Base-by-base conservation (phyloP, 2,888 invertebrate species). In the Noctuana brunneofusca region DNA sequence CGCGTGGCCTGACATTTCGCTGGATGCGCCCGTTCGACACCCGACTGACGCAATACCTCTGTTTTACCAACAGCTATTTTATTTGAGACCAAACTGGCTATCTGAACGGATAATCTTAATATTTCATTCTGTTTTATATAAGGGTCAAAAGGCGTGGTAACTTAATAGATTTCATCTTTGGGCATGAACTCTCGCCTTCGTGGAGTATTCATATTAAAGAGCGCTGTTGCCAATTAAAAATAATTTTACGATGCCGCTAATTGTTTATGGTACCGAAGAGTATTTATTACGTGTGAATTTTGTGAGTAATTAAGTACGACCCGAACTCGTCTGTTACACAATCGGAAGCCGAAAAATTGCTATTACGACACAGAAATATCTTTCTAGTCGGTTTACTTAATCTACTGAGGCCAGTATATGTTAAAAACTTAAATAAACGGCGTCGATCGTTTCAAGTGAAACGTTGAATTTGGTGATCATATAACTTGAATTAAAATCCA, bases 21-120 rank as follows among this genome's bases (percentile, higher is more conserved):
- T 68, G 75, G 81, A 81, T 80, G 83, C 78, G 79, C 80, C 68
- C 49, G 75, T 73, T 72, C 73, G 69, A 69, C 66, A 76, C 75
- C 73, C 72, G 62, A 60, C 63, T 75, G 69, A 75, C 69, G 74
- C 71, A 78, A 73, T 70, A 63, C 67, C 22, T 41, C 60, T 54
- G 54, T 54, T 60, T 53, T 60, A 60, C 60, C 60, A 24, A 55
- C 48, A 38, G 48, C 54, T 55, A 62, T 62, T 62, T 62, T 62
- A 62, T 62, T 62, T 62, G 24, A 62, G 60, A 48, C 60, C 46
- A 59, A 59, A 59, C 59, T 3, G 16, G 59, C 59, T 62, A 62
- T 62, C 60, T 62, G 24, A 48, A 24, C 60, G 48, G 60, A 62
- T 62, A 62, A 62, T 62, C 60, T 55, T 55, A 54, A 62, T 62